Percentiles rank a stretch among this genome's conserved stretches.
These are phyloP conservation scores for Drosophila subpulchrella DNA, from an alignment of 1,140 invertebrate genomes.

Conservation along the genomic window DNA sequence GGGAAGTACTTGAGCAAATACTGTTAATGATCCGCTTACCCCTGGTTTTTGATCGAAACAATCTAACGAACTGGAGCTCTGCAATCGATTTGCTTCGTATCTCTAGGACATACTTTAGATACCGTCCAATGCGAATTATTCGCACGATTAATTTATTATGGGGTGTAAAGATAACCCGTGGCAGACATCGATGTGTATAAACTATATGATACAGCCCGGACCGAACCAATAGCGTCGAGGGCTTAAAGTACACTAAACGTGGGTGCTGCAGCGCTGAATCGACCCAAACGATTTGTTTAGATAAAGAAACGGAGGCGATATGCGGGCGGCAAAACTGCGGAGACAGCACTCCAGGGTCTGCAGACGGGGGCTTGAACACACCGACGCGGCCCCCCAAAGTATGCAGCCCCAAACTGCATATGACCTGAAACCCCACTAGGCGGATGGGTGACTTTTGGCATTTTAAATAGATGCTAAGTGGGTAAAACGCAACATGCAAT, in stretches of 20 bases:
- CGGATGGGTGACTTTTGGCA: constrained; percentile 59
- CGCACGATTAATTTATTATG: constrained; percentile 33
- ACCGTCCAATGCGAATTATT: constrained; percentile 32
- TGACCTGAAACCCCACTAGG: constrained; percentile 63
- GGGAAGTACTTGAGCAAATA: constrained; percentile 27
- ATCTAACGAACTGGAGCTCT: constrained; percentile 42
- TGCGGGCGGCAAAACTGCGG: constrained; percentile 26
- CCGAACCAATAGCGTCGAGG: constrained; percentile 50
- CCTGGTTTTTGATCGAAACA: constrained; percentile 57
- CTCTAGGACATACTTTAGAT: constrained; percentile 10
- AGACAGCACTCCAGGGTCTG: constrained; percentile 12
- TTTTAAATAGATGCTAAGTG: constrained; percentile 38
- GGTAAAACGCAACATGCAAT: constrained; percentile 39
- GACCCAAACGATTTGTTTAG: constrained; percentile 45
- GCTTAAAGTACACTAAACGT: constrained; percentile 58
- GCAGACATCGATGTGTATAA: not conserved
- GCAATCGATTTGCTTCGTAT: constrained; percentile 40
- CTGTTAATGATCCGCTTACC: constrained; percentile 29
- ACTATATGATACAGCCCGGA: not conserved
- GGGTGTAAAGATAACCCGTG: constrained; percentile 59
- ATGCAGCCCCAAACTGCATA: constrained; percentile 18
- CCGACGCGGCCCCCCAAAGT: constrained; percentile 36
- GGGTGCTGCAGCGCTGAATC: constrained; percentile 36
- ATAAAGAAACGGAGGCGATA: constrained; percentile 53
- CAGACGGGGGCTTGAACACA: constrained; percentile 16